A percentile compares a stretch with the other conserved stretches of the same genome.
Conservation (phyloP, 2,797 vertebrate species). For the Coregonus suidteri region DNA sequence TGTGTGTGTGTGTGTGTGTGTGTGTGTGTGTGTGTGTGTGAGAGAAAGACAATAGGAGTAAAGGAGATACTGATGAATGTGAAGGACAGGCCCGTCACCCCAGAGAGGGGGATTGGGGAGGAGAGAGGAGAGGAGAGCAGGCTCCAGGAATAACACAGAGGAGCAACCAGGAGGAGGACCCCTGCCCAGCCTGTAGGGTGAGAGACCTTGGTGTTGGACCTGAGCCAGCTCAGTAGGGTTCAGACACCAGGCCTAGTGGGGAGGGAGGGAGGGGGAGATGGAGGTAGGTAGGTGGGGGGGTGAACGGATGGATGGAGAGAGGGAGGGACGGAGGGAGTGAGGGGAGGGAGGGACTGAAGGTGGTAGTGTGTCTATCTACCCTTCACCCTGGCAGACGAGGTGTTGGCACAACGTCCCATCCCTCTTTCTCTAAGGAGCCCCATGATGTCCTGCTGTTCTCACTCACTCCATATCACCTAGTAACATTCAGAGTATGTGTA, state of each 20-base stretch:
- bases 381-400: constrained; percentile 73
- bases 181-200: constrained; percentile 70
- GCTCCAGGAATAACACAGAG: constrained; percentile 71
- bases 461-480: background rate
- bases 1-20: constrained; percentile 10
- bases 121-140: constrained; percentile 47
- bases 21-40: constrained; percentile 16
- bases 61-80: constrained; percentile 61
- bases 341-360: constrained; percentile 50
- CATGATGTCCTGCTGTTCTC: constrained; percentile 1
- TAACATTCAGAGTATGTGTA: too few species aligned
- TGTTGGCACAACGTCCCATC: constrained; percentile 65
- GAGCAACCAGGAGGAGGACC: constrained; percentile 48
- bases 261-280: constrained; percentile 48
- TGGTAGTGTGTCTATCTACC: constrained; percentile 48
- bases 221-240: constrained; percentile 74
- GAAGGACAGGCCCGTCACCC: constrained; percentile 73
- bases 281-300: constrained; percentile 5
- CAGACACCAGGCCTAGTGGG: constrained; percentile 57
- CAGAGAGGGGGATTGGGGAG: constrained; percentile 64
- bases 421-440: constrained; percentile 45
- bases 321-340: constrained; percentile 34
- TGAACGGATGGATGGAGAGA: background rate
- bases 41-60: constrained; percentile 42
- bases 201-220: constrained; percentile 76